Evolutionary conservation across 2,888 invertebrate genomes (phyloP), one percentile per base, ranked within the genome.

Genomic region (Azorinus chamasolen): DNA sequence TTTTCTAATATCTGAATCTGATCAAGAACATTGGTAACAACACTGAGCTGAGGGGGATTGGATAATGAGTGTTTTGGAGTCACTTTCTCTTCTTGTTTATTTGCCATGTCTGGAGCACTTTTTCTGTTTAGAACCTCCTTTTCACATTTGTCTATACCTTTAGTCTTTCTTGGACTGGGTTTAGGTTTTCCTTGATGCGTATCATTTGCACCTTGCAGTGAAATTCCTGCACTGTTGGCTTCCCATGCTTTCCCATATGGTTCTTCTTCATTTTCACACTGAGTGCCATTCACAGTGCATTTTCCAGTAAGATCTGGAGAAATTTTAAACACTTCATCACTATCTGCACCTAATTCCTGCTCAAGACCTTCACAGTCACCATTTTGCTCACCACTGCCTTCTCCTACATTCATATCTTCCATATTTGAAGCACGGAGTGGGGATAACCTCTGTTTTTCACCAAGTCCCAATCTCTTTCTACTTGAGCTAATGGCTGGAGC

Each of bases 401-500:
- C 41, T 10, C 12, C 55, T 6, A 14, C 20, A 32, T n/a, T 39
- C 18, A n/a, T 20, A 8, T 32, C 54, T 8, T 55, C 55, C 6
- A 24, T 3, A 14, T 6, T 22, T 20, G 55, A 16, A 25, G 41
- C n/a, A 22, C 45, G 25, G 43, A 66, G 55, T 24, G 68, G 72
- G 25, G 72, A 63, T 16, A 78, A 54, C 61, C 45, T 73, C 27
- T 66, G 68, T 39, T 54, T 43, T 45, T 73, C 71, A 32, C 46
- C 54, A 12, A 72, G 51, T 22, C 51, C 63, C 18, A 70, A 20
- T 39, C 69, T 59, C 53, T 69, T 66, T 22, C 61, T 68, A n/a
- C 55, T 20, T 6, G 57, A 41, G 20, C 80, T 69, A 59, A 83
- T 66, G 12, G 83, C 71, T 51, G 88, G 88, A 37, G 86, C 89